Base-by-base conservation (phyloP, 2,113 vertebrate species). In the Gracilinanus agilis region DNA sequence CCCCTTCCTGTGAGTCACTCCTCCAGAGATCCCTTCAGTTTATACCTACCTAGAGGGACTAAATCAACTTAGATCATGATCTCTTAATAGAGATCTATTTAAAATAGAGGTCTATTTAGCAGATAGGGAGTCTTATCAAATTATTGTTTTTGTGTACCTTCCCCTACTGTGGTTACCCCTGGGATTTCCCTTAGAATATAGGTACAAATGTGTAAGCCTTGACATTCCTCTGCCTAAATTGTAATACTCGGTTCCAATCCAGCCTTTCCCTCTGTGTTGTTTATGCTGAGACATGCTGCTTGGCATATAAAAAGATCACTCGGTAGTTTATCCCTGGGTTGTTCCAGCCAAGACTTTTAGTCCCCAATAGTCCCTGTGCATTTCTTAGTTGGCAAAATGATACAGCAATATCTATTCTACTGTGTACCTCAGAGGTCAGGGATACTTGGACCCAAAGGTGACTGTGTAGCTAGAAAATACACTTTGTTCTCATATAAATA, bases 401-500 rank as follows among this genome's bases (percentile, higher is more conserved):
- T 40, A 83, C 67, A 83, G 67, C 67, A 83, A 83, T 83, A 83
- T 49, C 67, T 83, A 83, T 83, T 16, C 67, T 40, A 40, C 67
- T 83, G n/a, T 83, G 67, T 83, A 83, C 40, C 67, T 83, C 34
- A 83, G 67, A 83, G 67, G 67, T 40, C 67, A 83, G 67, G n/a
- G 67, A 40, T 40, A 23, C 67, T 83, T 83, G n/a, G 67, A 83
- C 67, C 67, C 67, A 40, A 34, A 34, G 34, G 34, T n/a, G 16
- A 75, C 67, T 83, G n/a, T 75, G 61, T 83, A 83, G 67, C 67
- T 40, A 83, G 67, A 83, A 83, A 83, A 40, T 83, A 83, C 67
- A 83, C n/a, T 83, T 83, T 83, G 67, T 83, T 83, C 67, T 83
- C 67, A 83, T 40, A 83, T 40, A 83, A 83, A 83, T 83, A 83